Conservation (phyloP, 2,888 invertebrate species). For the Zhengitettix transpicula region DNA sequence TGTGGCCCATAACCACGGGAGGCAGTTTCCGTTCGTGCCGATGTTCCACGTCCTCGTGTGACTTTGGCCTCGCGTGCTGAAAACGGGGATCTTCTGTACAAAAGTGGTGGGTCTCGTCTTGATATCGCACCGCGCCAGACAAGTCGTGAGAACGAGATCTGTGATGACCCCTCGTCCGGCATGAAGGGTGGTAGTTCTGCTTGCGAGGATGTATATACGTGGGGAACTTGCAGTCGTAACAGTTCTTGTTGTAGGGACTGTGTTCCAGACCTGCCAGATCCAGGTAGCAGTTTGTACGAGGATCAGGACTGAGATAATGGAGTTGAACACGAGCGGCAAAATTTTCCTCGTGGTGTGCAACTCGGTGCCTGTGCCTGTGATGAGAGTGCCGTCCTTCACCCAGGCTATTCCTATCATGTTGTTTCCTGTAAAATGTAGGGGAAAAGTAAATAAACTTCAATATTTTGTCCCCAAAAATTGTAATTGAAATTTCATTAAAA, state of each 20-base stretch:
- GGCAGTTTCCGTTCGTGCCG: not conserved
- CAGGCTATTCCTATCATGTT: constrained; percentile 8
- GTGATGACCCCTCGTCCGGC: constrained; percentile 20
- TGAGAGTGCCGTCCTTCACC: constrained; percentile 13
- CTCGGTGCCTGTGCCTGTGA: constrained; percentile 18
- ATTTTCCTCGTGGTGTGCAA: constrained; percentile 5
- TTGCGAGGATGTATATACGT: constrained; percentile 16
- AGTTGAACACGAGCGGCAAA: constrained; percentile 3
- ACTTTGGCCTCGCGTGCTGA: constrained; percentile 5
- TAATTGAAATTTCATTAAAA: no score
- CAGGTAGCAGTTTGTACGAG: constrained; percentile 33
- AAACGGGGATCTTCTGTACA: not conserved
- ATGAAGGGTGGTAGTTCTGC: constrained; percentile 14
- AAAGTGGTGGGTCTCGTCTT: constrained; percentile 14
- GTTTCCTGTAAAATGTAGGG: constrained; percentile 6
- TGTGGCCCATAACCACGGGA: constrained; percentile 12
- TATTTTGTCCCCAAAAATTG: no score
- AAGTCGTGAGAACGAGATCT: constrained; percentile 28
- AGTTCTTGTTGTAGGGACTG: constrained; percentile 20
- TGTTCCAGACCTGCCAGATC: constrained; percentile 37
- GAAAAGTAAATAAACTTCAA: no score
- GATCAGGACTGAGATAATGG: constrained; percentile 5
- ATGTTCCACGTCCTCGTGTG: constrained; percentile 4
- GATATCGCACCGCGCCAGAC: constrained; percentile 14
- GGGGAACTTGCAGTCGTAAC: constrained; percentile 20